These are phyloP conservation scores for Artibeus lituratus DNA, from an alignment of 2,797 vertebrate species.

Conservation along the genomic window DNA sequence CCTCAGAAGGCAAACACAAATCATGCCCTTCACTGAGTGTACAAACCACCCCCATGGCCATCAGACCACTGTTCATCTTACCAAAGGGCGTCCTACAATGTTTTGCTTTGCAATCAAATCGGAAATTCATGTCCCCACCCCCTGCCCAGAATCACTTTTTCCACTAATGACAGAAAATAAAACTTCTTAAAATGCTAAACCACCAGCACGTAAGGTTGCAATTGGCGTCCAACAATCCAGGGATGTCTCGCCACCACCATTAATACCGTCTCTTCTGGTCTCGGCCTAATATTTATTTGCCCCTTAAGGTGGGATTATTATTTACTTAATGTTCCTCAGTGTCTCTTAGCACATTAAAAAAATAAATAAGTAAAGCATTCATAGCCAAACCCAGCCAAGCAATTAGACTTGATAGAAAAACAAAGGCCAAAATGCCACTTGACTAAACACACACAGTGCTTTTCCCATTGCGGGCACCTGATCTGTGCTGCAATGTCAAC, in stretches of 20 bases:
- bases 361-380: not conserved
- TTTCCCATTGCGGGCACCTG: not conserved
- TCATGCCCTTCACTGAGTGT: accelerated
- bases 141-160: accelerated
- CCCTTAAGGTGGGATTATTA: no score
- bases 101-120: not conserved
- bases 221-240: no score
- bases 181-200: not conserved
- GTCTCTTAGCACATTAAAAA: not conserved
- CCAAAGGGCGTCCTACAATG: not conserved
- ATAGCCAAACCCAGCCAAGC: not conserved
- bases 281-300: not conserved
- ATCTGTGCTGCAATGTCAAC: not conserved
- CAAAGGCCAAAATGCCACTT: not conserved
- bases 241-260: not conserved
- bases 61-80: not conserved
- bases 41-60: accelerated
- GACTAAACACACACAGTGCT: not conserved
- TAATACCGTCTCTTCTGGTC: not conserved
- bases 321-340: not conserved
- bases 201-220: accelerated
- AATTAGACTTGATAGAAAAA: not conserved
- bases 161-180: not conserved
- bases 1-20: accelerated
- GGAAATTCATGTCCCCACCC: accelerated